A percentile compares a stretch with the other conserved stretches of the same genome.
phyloP scores from a whole-genome alignment of 2,797 vertebrate genomes.

The Hypotaenidia okinawae region DNA sequence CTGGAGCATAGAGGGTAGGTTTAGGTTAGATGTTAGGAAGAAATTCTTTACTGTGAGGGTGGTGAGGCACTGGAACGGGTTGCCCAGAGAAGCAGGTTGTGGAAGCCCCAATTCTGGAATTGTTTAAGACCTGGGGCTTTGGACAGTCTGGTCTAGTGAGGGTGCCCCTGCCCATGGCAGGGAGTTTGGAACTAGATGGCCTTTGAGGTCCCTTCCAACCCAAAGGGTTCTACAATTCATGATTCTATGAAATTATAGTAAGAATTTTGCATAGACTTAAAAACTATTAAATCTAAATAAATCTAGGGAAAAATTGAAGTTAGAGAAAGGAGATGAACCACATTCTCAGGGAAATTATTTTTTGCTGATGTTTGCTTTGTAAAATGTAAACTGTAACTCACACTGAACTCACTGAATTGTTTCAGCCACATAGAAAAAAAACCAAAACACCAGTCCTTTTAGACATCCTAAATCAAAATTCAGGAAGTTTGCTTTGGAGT shows the following conservation, averaged over 20 bases:
- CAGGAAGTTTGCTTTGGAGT: not conserved
- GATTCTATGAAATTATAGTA: not conserved
- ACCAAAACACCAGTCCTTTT: not conserved
- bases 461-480: not conserved
- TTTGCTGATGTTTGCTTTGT: not conserved
- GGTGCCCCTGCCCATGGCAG: no score
- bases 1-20: no score
- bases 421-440: not conserved
- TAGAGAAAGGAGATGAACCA: not conserved
- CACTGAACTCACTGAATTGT: rapidly evolving
- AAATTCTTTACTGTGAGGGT: no score
- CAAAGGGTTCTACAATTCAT: no score
- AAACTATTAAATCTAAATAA: not conserved
- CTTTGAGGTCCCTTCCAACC: no score
- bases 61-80: no score
- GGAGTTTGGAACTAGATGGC: no score
- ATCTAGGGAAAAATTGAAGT: not conserved
- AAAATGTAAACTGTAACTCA: not conserved
- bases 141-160: no score
- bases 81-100: no score
- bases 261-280: not conserved
- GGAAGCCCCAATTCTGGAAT: no score
- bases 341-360: not conserved
- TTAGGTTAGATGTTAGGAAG: no score
- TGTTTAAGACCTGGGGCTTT: no score